A percentile compares a stretch with the other conserved stretches of the same genome.
phyloP scores from a whole-genome alignment of 2,113 vertebrate species.

The Ceyx margarethae region DNA sequence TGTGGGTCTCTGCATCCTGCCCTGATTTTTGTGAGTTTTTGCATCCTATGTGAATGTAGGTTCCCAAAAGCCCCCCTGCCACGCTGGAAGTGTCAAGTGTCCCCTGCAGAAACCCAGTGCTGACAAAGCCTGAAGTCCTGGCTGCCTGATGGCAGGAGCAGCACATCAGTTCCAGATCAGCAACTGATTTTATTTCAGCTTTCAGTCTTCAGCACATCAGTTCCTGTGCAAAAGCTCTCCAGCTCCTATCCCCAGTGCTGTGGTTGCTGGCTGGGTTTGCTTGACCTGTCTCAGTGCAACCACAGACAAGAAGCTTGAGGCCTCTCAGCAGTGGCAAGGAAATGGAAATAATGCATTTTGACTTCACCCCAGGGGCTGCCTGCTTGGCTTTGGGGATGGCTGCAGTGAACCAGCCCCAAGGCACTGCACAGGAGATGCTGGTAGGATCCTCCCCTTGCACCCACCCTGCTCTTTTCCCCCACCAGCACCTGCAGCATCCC shows the following conservation, averaged over 20 bases:
- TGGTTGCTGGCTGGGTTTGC: not conserved
- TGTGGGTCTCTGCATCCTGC: not conserved
- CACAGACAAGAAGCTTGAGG: not conserved
- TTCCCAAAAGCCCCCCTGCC: not conserved
- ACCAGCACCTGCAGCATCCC: not conserved
- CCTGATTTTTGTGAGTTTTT: not conserved
- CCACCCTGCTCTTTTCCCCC: not conserved
- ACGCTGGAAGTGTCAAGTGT: not conserved
- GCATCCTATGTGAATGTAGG: not conserved
- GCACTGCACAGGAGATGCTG: not conserved
- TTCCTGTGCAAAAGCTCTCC: not conserved
- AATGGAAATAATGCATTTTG: slow-evolving; percentile 10
- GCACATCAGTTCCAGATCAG: not conserved
- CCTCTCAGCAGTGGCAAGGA: not conserved
- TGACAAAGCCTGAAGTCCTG: not conserved
- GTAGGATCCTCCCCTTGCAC: not conserved
- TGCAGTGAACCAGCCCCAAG: not conserved
- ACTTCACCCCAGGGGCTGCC: not conserved
- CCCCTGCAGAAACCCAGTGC: not conserved
- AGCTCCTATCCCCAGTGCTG: not conserved
- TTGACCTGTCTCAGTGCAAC: not conserved
- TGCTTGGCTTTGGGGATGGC: not conserved
- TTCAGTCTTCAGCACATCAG: not conserved
- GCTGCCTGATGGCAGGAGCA: not conserved
- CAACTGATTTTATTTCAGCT: too few species aligned